These are phyloP conservation scores for Macquaria australasica DNA, from an alignment of 2,113 vertebrate genomes.

Conservation along the genomic window DNA sequence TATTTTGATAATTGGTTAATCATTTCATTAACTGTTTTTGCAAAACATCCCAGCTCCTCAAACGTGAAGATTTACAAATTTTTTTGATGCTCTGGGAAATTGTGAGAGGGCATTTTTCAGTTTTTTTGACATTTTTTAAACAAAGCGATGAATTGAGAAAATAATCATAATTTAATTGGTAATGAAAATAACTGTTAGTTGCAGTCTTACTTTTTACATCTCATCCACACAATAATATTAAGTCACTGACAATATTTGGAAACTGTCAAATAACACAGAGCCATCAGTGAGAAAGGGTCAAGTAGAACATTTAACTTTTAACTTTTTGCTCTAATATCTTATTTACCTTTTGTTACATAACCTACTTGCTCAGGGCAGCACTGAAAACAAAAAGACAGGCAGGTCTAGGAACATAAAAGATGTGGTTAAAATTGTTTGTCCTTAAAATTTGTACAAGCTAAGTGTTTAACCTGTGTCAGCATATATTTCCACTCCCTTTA, in stretches of 20 bases:
- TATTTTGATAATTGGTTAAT: not conserved
- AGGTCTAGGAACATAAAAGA: not conserved
- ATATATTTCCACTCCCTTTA: slow-evolving; percentile 37
- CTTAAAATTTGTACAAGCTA: slow-evolving; percentile 24
- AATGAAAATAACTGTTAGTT: no score
- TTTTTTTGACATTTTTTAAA: no score
- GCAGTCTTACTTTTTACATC: no score
- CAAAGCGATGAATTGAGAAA: no score
- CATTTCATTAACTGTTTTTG: not conserved
- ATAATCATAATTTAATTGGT: no score
- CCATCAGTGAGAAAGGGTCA: not conserved
- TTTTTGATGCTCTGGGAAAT: not conserved
- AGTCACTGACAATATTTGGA: no score
- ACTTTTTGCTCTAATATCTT: no score
- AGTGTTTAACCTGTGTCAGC: slow-evolving; percentile 41
- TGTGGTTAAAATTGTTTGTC: not conserved
- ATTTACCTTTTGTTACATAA: not conserved
- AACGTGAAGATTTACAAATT: not conserved
- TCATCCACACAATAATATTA: no score
- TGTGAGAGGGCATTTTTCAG: not conserved
- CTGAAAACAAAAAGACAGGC: not conserved
- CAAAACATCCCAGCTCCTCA: not conserved
- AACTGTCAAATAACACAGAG: no score
- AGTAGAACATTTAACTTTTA: not conserved
- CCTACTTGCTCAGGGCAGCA: not conserved